Evolutionary conservation across 2,888 invertebrate genomes (phyloP).

Genomic region (Leucania comma): DNA sequence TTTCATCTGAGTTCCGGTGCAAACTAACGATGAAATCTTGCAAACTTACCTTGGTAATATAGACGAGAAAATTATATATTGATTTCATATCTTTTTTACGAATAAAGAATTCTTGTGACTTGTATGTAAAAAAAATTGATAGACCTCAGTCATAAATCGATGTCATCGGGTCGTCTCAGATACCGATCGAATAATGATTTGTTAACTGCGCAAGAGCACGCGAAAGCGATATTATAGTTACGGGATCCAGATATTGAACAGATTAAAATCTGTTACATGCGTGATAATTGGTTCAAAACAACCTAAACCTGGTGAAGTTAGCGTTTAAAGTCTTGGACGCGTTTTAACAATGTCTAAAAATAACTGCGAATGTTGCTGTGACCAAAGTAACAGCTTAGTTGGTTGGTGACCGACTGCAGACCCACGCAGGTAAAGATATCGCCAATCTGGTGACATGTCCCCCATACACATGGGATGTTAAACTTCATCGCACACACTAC

Average conservation of each 20-base stretch:
- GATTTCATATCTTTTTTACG: no score
- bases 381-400: not conserved
- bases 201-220: constrained; percentile 61
- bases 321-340: not conserved
- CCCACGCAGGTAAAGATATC: not conserved
- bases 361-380: constrained; percentile 8
- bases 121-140: constrained; percentile 2
- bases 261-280: constrained; percentile 53
- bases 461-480: no score
- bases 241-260: constrained; percentile 69
- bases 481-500: no score
- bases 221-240: constrained; percentile 76
- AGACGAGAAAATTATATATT: no score
- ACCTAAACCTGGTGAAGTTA: constrained; percentile 4
- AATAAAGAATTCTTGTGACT: not conserved
- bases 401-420: not conserved
- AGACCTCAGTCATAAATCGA: constrained; percentile 36
- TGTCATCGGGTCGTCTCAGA: constrained; percentile 71
- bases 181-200: constrained; percentile 46
- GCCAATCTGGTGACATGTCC: not conserved
- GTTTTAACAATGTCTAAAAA: not conserved
- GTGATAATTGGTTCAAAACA: constrained; percentile 43
- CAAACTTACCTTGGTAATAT: no score
- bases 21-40: no score
- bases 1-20: no score